Evolutionary conservation across 1,140 invertebrate species (phyloP), one percentile per base, ranked within the genome.

Genomic region (Rhopalosiphum padi): DNA sequence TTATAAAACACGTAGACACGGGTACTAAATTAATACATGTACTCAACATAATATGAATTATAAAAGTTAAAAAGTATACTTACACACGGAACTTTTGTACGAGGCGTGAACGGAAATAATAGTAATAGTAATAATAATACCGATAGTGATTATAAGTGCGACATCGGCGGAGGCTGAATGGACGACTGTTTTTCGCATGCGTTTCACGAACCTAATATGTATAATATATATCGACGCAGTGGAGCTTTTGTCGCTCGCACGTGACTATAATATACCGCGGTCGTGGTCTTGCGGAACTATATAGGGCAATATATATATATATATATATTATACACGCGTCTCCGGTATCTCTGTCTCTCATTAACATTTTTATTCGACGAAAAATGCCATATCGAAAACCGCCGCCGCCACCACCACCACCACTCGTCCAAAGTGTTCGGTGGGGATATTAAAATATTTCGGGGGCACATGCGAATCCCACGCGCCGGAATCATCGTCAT

Each of bases 291-390:
- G 11, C n/a, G 15, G 60, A 77, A 77, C 60, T 77, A 77, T 77
- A 77, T 77, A 15, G 5, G 30, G 30, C 30, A 77, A 77, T 68
- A 68, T 68, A 60, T 60, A 60, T 68, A 68, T 68, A n/a, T n/a
- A 77, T 60, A 60, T 68, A 89, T 37, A 48, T 35, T 88, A 88
- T 51, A 88, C 21, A 88, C 30, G 46, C 15, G 30, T 30, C 86
- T 51, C 46, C 15, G 37, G 37, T 83, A 41, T 83, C 25, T 30
- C 30, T 46, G 41, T 43, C 22, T 92, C 91, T 92, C 91, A 92
- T 92, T 92, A 92, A 92, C 77, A 92, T 85, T 83, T 92, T 85
- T 92, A 92, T 92, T 85, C 77, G 91, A 82, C 35, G 77, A 51
- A 85, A 92, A 92, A 92, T 92, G 18, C 46, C 91, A 85, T 51